Conservation (phyloP, 1,140 invertebrate genomes). For the Nixonia krombeini region DNA sequence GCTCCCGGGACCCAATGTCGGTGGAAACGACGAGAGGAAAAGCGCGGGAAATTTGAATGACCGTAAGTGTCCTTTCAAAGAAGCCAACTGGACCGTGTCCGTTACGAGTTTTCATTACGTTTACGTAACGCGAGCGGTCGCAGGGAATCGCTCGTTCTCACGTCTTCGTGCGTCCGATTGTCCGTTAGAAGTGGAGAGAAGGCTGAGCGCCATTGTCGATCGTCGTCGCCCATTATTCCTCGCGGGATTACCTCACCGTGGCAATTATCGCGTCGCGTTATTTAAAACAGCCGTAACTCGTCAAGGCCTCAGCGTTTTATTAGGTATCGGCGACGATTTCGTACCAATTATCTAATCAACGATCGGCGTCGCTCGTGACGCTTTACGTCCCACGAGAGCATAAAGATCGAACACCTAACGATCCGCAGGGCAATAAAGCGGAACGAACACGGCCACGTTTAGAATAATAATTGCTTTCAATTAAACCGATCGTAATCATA, state of each 20-base stretch:
- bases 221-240: not conserved
- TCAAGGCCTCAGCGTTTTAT: constrained; percentile 13
- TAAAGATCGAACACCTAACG: not conserved
- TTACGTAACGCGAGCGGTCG: not conserved
- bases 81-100: no score
- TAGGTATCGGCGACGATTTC: constrained; percentile 4
- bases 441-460: no score
- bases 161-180: constrained; percentile 25
- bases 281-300: constrained; percentile 7
- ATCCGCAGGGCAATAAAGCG: constrained; percentile 7
- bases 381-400: not conserved
- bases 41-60: no score
- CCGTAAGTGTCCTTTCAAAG: no score
- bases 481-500: no score
- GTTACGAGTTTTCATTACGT: constrained; percentile 11
- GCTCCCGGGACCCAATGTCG: constrained; percentile 26
- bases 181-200: constrained; percentile 21
- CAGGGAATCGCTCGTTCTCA: constrained; percentile 12
- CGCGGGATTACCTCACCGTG: constrained; percentile 14
- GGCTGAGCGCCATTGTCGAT: constrained; percentile 22
- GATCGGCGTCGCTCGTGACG: not conserved
- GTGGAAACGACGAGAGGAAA: constrained; percentile 11
- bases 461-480: constrained; percentile 9
- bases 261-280: constrained; percentile 11
- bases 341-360: constrained; percentile 3